A percentile compares a stretch with the other conserved stretches of the same genome.
phyloP scores from a whole-genome alignment of 2,797 vertebrate genomes.

The Linurgus olivaceus region DNA sequence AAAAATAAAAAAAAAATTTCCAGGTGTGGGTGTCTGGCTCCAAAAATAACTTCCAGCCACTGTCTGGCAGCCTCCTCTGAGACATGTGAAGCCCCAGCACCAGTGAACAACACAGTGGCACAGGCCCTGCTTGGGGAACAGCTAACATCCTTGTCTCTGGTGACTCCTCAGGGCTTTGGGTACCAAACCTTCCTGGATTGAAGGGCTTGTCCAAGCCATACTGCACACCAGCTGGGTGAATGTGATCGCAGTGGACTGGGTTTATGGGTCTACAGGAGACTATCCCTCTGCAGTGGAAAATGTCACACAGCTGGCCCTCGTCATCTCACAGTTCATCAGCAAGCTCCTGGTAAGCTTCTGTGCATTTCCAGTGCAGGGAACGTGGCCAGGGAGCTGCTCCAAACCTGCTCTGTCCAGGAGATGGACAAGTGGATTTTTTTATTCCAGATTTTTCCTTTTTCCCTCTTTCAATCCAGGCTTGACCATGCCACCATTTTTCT shows the following conservation, averaged over 20 bases:
- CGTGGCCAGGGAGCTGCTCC: neutral
- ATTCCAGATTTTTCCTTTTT: neutral
- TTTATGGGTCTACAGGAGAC: conserved; percentile 83
- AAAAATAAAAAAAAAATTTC: neutral
- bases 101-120: neutral
- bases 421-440: neutral
- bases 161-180: conserved; percentile 79
- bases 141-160: neutral
- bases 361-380: neutral
- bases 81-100: neutral
- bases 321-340: conserved; percentile 86
- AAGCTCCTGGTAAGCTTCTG: conserved; percentile 82
- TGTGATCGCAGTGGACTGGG: conserved; percentile 91
- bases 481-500: neutral
- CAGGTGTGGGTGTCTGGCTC: neutral
- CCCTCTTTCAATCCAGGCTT: neutral
- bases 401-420: neutral
- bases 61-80: neutral
- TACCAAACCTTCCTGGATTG: conserved; percentile 90
- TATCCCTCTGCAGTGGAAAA: conserved; percentile 88
- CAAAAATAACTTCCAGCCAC: neutral
- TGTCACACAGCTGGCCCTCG: conserved; percentile 82
- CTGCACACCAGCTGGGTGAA: conserved; percentile 79
- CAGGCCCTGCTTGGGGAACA: neutral
- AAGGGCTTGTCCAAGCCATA: conserved; percentile 77